Conservation (phyloP, 2,113 vertebrate species). For the Arizona elegans region DNA sequence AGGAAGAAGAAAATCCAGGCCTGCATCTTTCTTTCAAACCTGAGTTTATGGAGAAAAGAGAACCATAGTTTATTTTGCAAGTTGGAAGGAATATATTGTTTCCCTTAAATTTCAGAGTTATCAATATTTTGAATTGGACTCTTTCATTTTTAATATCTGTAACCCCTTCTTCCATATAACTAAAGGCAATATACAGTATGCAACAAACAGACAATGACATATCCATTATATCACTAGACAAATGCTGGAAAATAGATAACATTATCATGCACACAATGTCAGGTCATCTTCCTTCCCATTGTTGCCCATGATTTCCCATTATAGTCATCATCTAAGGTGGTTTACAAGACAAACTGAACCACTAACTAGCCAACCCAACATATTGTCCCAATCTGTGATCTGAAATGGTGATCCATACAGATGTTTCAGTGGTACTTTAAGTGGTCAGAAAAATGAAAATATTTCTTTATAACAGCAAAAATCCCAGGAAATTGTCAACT, state of each 20-base stretch:
- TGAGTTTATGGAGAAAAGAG: constrained; percentile 46
- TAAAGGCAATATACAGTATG: background rate
- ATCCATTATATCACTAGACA: background rate
- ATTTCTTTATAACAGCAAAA: background rate
- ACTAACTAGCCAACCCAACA: background rate
- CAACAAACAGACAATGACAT: background rate
- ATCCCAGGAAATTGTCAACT: background rate
- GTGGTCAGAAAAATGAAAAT: background rate
- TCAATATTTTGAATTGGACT: background rate
- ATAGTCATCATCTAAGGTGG: background rate
- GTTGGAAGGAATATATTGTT: background rate
- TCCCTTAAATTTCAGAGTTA: background rate
- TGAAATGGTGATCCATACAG: background rate
- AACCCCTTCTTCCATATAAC: background rate
- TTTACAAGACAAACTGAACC: background rate
- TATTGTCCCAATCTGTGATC: background rate
- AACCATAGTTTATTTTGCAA: background rate
- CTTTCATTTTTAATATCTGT: background rate
- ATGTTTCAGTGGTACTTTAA: background rate
- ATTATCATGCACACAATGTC: background rate
- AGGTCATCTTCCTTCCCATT: background rate
- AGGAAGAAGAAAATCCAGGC: constrained; percentile 91
- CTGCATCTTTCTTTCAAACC: constrained; percentile 84
- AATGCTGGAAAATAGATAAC: background rate
- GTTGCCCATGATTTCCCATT: background rate